Conservation (phyloP, 1,140 invertebrate genomes). For the Galleria mellonella region DNA sequence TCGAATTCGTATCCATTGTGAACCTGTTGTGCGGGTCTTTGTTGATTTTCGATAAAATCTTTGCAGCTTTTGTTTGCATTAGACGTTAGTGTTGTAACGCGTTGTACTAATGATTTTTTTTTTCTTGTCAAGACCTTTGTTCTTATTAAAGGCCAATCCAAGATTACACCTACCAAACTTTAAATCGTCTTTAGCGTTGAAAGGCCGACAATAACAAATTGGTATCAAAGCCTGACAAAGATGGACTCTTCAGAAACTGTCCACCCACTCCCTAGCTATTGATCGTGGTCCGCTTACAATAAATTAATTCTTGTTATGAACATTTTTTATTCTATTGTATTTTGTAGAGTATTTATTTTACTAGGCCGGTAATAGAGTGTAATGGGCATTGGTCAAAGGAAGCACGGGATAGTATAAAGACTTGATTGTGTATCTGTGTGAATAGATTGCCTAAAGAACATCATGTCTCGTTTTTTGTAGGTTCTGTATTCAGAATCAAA, state of each 20-base stretch:
- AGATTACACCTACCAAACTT: slow-evolving; percentile 55
- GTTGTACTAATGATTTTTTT: too few relatives aligned
- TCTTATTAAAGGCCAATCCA: slow-evolving; percentile 17
- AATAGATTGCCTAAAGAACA: too few relatives aligned
- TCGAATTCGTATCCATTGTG: slow-evolving; percentile 46
- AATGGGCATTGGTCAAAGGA: slow-evolving; percentile 64
- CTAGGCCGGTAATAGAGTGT: slow-evolving; percentile 41
- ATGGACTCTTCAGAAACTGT: slow-evolving; percentile 70
- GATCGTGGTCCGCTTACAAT: slow-evolving; percentile 57
- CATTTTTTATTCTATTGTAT: slow-evolving; percentile 64
- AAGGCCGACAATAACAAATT: slow-evolving; percentile 70
- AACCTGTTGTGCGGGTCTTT: slow-evolving; percentile 40
- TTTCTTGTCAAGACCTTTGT: slow-evolving; percentile 13
- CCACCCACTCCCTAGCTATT: slow-evolving; percentile 66
- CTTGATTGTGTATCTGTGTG: not conserved
- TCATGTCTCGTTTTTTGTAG: too few relatives aligned
- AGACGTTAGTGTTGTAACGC: too few relatives aligned
- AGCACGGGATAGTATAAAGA: slow-evolving; percentile 27
- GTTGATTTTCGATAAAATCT: slow-evolving; percentile 42
- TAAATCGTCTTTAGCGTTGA: slow-evolving; percentile 59
- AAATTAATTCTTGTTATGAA: slow-evolving; percentile 72
- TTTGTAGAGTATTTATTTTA: slow-evolving; percentile 55
- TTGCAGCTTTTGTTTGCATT: slow-evolving; percentile 21
- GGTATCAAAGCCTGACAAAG: slow-evolving; percentile 71
- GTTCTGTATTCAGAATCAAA: too few relatives aligned